Evolutionary conservation across 2,797 vertebrate species (phyloP).

Genomic region (Argya squamiceps): DNA sequence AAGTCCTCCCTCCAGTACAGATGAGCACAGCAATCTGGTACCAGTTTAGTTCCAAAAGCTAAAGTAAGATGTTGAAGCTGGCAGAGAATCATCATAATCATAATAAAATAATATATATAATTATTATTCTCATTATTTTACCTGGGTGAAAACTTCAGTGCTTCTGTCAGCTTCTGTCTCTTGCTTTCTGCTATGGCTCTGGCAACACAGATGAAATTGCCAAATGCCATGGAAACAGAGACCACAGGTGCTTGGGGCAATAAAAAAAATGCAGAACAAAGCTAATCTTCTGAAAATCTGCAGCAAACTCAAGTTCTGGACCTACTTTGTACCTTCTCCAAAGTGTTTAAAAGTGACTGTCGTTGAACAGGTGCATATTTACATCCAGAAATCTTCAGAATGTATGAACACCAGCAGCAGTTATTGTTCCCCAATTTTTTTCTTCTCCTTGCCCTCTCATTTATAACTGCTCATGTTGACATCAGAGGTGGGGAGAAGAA

Average conservation of each 20-base stretch:
- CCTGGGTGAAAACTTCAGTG: not conserved
- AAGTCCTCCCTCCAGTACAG: not conserved
- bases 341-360: not conserved
- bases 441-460: not conserved
- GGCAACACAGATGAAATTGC: not conserved
- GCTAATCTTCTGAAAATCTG: not conserved
- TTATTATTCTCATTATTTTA: not conserved
- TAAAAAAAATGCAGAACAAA: not conserved
- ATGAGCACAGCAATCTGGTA: not conserved
- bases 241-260: not conserved
- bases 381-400: not conserved
- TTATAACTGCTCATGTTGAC: not conserved
- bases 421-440: not conserved
- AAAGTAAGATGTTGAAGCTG: not conserved
- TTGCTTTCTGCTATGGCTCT: not conserved
- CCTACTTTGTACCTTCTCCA: not conserved
- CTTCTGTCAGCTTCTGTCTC: not conserved
- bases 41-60: not conserved
- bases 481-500: not conserved
- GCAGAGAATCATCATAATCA: not conserved
- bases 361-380: not conserved
- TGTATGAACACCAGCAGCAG: not conserved
- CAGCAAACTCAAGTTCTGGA: not conserved
- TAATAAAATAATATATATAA: not conserved
- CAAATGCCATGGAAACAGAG: not conserved